Evolutionary conservation across 2,888 invertebrate genomes (phyloP), one percentile per base, ranked within the genome.

Genomic region (Blomia tropicalis): DNA sequence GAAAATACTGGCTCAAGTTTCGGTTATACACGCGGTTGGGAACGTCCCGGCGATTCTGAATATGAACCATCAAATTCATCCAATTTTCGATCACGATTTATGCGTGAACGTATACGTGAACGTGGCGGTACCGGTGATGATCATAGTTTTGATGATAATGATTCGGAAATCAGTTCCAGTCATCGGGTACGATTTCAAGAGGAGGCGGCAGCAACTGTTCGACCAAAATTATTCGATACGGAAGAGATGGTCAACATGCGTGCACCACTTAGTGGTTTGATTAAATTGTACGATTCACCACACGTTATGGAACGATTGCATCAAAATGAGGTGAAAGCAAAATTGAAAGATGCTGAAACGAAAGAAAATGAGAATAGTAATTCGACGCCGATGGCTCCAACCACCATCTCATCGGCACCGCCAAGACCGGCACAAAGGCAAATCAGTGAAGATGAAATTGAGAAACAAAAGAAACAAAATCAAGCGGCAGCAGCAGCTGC

Each of bases 291-390:
- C 60, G 91, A 91, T 73, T 89, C 88, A 59, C 85, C 89, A 0
- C 79, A 88, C 63, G 87, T 90, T 5, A 87, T 90, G 81, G 86
- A 87, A 73, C 83, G 88, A 66, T 79, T 91, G 69, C 83, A 87
- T 70, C 89, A 90, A 68, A 82, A 81, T 67, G 85, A 85, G 69
- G 80, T 68, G 25, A 65, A 66, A 68, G 77, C 81, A 72, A 75
- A 80, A 75, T 66, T 83, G 84, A 72, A 86, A 84, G 73, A 69
- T 66, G 62, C 67, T 51, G 68, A 69, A 64, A 19, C 4, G 22
- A 27, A 41, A 27, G 64, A 64, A 23, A 41, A 58, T 14, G 61
- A 47, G 23, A 23, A 43, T 11, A 19, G n/a, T 19, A 41, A 43
- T 1, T 32, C 66, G 27, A 59, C 65, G 30, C 66, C 65, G 47